Evolutionary conservation across 2,888 invertebrate species (phyloP).

Genomic region (Mayetiola destructor): DNA sequence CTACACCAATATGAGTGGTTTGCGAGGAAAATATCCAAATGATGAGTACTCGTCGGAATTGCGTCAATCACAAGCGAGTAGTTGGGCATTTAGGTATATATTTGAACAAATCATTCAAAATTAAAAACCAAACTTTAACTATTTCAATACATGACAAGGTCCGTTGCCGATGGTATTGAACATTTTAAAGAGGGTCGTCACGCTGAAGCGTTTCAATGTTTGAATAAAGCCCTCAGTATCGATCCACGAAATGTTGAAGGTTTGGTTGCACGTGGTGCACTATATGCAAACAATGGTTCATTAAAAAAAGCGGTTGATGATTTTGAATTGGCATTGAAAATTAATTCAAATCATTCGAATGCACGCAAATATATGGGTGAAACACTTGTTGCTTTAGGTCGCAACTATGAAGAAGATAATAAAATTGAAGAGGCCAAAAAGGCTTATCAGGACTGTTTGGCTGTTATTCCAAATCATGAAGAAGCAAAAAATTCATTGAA

Average conservation of each 20-base stretch:
- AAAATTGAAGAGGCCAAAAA: slow-evolving; percentile 73
- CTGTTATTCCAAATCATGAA: slow-evolving; percentile 72
- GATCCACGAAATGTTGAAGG: slow-evolving; percentile 87
- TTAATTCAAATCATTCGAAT: slow-evolving; percentile 82
- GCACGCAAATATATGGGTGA: slow-evolving; percentile 90
- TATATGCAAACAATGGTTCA: slow-evolving; percentile 87
- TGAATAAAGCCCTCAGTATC: slow-evolving; percentile 83
- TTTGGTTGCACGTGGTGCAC: slow-evolving; percentile 76
- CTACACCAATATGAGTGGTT: slow-evolving; percentile 28
- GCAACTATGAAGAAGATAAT: slow-evolving; percentile 76
- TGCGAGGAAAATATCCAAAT: slow-evolving; percentile 59
- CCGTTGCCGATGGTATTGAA: slow-evolving; percentile 89
- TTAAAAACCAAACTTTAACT: slow-evolving; percentile 23
- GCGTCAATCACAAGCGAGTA: slow-evolving; percentile 78
- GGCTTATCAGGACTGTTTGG: slow-evolving; percentile 69
- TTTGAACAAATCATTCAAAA: background rate
- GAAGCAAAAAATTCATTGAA: slow-evolving; percentile 75
- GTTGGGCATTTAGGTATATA: slow-evolving; percentile 69
- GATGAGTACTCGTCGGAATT: slow-evolving; percentile 72
- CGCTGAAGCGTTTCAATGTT: slow-evolving; percentile 86
- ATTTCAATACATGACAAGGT: slow-evolving; percentile 24
- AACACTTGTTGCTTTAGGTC: slow-evolving; percentile 75
- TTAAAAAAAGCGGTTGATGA: slow-evolving; percentile 89
- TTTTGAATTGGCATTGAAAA: slow-evolving; percentile 77
- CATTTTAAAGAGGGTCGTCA: slow-evolving; percentile 87